Evolutionary conservation across 53 echinoderm and acorn worm genomes (phyloP).

Genomic region (Zoroaster sp.): DNA sequence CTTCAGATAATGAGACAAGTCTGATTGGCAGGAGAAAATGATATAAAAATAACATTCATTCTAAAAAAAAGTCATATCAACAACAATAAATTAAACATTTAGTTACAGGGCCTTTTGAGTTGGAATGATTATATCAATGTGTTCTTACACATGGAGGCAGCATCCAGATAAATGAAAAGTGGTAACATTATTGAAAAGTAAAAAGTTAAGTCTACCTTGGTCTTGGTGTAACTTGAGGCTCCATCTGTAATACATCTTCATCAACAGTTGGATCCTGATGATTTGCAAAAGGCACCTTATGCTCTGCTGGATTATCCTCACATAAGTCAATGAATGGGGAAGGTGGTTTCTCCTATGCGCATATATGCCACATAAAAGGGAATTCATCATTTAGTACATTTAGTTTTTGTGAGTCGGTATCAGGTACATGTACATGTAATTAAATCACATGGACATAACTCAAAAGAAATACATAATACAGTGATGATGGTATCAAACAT

Average conservation of each 20-base stretch:
- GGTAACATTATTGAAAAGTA: no score
- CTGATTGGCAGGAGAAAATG: slow-evolving; percentile 26
- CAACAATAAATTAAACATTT: no score
- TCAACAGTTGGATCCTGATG: slow-evolving; percentile 73
- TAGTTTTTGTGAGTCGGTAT: no score
- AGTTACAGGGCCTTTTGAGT: no score
- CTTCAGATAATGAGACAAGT: slow-evolving; percentile 79
- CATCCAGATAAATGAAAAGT: no score
- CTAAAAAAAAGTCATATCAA: neutral
- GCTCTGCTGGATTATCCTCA: slow-evolving; percentile 60
- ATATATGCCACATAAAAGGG: neutral
- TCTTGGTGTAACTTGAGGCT: slow-evolving; percentile 76
- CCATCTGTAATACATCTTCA: slow-evolving; percentile 87
- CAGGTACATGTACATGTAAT: no score
- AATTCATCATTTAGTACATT: neutral
- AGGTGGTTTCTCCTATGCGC: slow-evolving; percentile 62
- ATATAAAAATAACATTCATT: neutral
- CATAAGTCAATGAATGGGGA: slow-evolving; percentile 78
- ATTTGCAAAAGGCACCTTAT: slow-evolving; percentile 35
- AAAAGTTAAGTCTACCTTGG: slow-evolving; percentile 90
- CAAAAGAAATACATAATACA: no score
- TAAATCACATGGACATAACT: no score
- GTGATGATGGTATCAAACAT: no score
- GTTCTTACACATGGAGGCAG: no score
- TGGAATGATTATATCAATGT: no score